Conservation (phyloP, 1,140 invertebrate species). For the Batillaria attramentaria region DNA sequence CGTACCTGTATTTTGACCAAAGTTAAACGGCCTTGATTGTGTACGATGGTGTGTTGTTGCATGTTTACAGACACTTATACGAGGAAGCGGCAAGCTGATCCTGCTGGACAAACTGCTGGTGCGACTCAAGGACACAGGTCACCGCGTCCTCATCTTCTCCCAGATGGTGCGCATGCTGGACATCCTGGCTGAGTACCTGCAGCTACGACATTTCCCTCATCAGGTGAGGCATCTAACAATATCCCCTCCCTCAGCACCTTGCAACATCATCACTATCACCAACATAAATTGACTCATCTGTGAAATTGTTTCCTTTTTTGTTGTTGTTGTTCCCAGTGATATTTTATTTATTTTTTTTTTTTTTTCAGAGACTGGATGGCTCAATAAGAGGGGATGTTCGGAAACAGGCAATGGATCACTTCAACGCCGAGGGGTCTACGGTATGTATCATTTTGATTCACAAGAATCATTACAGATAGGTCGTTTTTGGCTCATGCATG, state of each 20-base stretch:
- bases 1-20: too few species aligned
- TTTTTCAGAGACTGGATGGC: slow-evolving; percentile 97
- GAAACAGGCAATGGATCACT: slow-evolving; percentile 98
- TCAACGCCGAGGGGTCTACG: slow-evolving; percentile 87
- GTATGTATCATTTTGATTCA: too few species aligned
- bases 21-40: too few species aligned
- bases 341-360: slow-evolving; percentile 68
- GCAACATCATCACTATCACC: too few species aligned
- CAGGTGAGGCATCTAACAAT: too few species aligned
- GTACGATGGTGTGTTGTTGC: background rate
- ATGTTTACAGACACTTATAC: slow-evolving; percentile 63
- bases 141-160: slow-evolving; percentile 95
- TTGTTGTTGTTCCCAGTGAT: too few species aligned
- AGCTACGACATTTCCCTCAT: slow-evolving; percentile 62
- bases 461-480: too few species aligned
- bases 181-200: slow-evolving; percentile 85
- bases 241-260: too few species aligned
- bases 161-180: slow-evolving; percentile 99
- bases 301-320: background rate
- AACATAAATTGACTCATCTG: too few species aligned
- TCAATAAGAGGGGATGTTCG: slow-evolving; percentile 96
- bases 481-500: too few species aligned
- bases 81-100: slow-evolving; percentile 85
- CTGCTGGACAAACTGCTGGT: slow-evolving; percentile 89
- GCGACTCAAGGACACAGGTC: slow-evolving; percentile 88